Evolutionary conservation across 2,113 vertebrate genomes (phyloP).

Genomic region (Ursus arctos): DNA sequence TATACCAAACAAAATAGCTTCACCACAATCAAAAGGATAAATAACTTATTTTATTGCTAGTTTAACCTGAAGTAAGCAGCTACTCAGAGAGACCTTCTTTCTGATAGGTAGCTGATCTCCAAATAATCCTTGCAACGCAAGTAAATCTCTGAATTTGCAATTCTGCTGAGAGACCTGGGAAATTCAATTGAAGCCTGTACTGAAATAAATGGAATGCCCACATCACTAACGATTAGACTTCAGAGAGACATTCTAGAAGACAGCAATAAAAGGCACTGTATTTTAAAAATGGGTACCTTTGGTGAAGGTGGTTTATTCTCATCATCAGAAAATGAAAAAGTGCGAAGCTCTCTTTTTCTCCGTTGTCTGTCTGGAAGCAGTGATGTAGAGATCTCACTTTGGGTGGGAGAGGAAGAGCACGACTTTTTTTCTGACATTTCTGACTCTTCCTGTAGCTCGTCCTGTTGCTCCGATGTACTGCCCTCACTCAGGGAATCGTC

Average conservation of each 20-base stretch:
- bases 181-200: constrained; percentile 9
- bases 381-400: constrained; percentile 91
- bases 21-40: constrained; percentile 43
- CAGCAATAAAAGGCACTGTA: background rate
- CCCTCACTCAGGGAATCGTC: constrained; percentile 96
- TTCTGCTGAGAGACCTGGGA: constrained; percentile 34
- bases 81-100: background rate
- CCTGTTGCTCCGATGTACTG: constrained; percentile 94
- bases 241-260: background rate
- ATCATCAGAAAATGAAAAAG: constrained; percentile 95
- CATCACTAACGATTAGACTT: background rate
- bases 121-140: constrained; percentile 36
- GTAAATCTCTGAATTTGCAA: background rate
- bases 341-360: constrained; percentile 92
- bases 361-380: constrained; percentile 87
- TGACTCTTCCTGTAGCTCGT: constrained; percentile 95
- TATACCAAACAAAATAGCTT: constrained; percentile 20
- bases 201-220: constrained; percentile 17
- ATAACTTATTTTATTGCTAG: background rate
- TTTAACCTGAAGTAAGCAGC: background rate
- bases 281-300: constrained; percentile 89
- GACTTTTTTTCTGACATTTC: constrained; percentile 96
- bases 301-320: constrained; percentile 96
- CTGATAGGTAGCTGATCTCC: background rate
- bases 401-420: constrained; percentile 91